Conservation (phyloP, 2,797 vertebrate genomes). For the Arctocebus calabarensis region DNA sequence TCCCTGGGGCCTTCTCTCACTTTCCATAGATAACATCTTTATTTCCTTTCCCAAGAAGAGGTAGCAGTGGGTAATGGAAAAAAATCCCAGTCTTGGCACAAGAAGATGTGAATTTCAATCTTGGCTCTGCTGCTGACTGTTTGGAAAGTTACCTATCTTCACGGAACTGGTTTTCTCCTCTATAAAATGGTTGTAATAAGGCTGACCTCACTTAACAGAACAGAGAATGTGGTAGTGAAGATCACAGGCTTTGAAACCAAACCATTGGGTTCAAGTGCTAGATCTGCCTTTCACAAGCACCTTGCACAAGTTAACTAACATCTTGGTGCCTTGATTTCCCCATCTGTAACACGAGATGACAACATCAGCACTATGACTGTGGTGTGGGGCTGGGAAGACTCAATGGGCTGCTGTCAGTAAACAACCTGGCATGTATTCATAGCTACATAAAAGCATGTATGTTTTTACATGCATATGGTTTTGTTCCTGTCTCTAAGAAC, state of each 20-base stretch:
- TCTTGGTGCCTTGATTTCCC: background rate
- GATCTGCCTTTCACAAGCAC: background rate
- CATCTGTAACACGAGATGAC: background rate
- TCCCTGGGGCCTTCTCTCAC: background rate
- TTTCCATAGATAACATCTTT: constrained; percentile 45
- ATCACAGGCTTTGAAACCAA: background rate
- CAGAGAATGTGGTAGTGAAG: background rate
- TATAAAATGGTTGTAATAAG: constrained; percentile 43
- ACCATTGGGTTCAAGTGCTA: constrained; percentile 30
- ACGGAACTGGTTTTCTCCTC: constrained; percentile 52
- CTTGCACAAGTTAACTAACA: background rate
- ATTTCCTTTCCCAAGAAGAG: constrained; percentile 45
- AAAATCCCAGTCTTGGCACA: background rate
- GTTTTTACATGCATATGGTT: background rate
- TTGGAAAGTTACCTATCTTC: constrained; percentile 39
- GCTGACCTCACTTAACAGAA: constrained; percentile 29
- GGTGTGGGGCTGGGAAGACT: background rate
- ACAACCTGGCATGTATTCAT: background rate
- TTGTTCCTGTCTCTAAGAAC: constrained; percentile 12
- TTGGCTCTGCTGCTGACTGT: constrained; percentile 38
- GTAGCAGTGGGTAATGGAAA: constrained; percentile 54
- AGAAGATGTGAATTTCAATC: background rate
- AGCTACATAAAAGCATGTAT: background rate
- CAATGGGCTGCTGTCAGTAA: background rate
- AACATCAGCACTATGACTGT: background rate